Evolutionary conservation across 1,140 invertebrate genomes (phyloP).

Genomic region (Euschistus heros): DNA sequence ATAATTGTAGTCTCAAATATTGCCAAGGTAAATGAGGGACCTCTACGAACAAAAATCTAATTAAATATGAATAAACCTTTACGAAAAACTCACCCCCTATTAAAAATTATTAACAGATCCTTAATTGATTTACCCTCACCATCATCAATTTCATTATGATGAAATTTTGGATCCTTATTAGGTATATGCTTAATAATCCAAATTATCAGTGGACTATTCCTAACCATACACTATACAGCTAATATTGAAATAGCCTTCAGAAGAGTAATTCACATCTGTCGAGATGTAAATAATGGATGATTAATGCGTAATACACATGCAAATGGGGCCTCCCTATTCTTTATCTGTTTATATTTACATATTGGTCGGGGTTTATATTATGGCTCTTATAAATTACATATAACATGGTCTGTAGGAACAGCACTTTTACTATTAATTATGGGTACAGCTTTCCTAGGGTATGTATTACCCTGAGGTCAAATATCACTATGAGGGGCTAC

Average conservation of each 20-base stretch:
- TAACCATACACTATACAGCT: conserved; percentile 47
- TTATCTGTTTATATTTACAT: conserved; percentile 18
- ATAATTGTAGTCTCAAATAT: conserved; percentile 40
- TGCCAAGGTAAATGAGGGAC: conserved; percentile 35
- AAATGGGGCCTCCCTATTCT: conserved; percentile 19
- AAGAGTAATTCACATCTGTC: conserved; percentile 34
- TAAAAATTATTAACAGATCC: conserved; percentile 41
- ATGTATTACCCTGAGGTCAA: conserved; percentile 58
- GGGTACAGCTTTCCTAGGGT: conserved; percentile 54
- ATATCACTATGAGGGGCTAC: conserved; percentile 65
- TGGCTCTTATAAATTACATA: conserved; percentile 15
- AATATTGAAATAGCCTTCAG: conserved; percentile 45
- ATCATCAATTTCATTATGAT: conserved; percentile 41
- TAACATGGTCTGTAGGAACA: conserved; percentile 19
- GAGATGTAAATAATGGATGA: conserved; percentile 34
- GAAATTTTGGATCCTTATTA: conserved; percentile 46
- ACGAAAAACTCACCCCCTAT: conserved; percentile 36
- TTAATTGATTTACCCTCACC: conserved; percentile 44
- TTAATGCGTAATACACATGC: conserved; percentile 45
- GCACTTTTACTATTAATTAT: conserved; percentile 38
- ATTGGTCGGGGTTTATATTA: conserved; percentile 19
- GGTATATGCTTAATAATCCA: conserved; percentile 47
- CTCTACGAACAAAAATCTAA: conserved; percentile 38
- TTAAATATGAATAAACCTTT: conserved; percentile 39
- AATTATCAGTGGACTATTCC: conserved; percentile 47